A percentile compares a stretch with the other conserved stretches of the same genome.
phyloP scores from a whole-genome alignment of 2,113 vertebrate genomes.

The Tyrannus savana region DNA sequence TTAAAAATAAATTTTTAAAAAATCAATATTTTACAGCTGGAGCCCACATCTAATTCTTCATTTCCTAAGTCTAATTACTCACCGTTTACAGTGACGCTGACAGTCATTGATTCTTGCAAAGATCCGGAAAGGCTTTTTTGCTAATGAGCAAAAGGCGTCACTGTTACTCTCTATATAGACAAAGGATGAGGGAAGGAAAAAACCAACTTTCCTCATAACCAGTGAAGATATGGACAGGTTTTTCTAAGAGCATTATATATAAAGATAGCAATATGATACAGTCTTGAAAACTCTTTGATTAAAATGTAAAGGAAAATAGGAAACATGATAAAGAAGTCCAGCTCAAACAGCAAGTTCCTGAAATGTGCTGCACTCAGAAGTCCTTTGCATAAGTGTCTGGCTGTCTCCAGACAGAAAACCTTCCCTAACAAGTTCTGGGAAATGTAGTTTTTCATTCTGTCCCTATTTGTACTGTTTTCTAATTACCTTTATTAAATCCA shows the following conservation, averaged over 20 bases:
- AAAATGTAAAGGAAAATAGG: background rate
- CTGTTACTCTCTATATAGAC: background rate
- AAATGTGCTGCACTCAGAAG: background rate
- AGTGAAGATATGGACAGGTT: background rate
- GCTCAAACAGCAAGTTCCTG: background rate
- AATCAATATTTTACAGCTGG: slow-evolving; percentile 15
- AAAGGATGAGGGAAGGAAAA: slow-evolving; percentile 1
- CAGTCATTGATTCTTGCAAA: slow-evolving; percentile 45
- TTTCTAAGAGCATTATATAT: background rate
- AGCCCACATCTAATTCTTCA: background rate
- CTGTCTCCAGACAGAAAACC: background rate
- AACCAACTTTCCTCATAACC: background rate
- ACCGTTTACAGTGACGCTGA: background rate
- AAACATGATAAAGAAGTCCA: background rate
- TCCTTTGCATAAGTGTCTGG: background rate
- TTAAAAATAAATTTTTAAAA: background rate
- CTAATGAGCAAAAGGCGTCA: slow-evolving; percentile 43
- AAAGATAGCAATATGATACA: background rate
- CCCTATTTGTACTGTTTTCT: background rate
- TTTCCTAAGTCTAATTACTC: slow-evolving; percentile 51
- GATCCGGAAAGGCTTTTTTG: slow-evolving; percentile 44
- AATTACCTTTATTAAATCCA: background rate
- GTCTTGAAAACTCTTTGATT: background rate
- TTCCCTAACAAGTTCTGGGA: background rate
- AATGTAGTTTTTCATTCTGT: background rate